phyloP scores from a whole-genome alignment of 2,797 vertebrate genomes.

The Enteromius anoplus region DNA sequence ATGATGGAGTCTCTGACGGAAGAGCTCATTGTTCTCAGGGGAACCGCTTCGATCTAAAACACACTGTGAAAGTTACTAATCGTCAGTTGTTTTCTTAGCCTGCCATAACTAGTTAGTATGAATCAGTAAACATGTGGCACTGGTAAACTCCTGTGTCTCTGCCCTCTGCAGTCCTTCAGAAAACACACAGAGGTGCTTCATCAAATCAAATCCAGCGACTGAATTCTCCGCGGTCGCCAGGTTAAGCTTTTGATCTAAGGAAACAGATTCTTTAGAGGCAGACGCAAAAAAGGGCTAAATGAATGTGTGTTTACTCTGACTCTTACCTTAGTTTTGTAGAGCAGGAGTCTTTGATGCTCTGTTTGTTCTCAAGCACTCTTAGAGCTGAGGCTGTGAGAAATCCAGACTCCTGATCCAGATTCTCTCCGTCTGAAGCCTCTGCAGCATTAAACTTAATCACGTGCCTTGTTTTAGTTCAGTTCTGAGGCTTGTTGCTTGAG shows the following conservation, averaged over 20 bases:
- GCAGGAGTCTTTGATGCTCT: conserved; percentile 74
- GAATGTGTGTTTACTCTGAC: conserved; percentile 77
- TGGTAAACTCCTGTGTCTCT: conserved; percentile 53
- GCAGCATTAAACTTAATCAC: not conserved
- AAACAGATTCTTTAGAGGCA: conserved; percentile 72
- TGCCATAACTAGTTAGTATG: conserved; percentile 60
- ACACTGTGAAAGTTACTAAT: conserved; percentile 62
- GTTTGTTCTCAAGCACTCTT: conserved; percentile 68
- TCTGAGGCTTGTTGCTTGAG: not conserved
- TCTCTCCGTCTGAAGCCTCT: not conserved
- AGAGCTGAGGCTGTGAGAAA: not conserved
- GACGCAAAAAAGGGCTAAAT: conserved; percentile 67
- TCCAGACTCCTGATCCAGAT: not conserved
- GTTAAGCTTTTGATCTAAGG: conserved; percentile 76
- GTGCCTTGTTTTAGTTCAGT: not conserved
- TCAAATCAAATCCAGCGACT: conserved; percentile 69
- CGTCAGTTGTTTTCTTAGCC: conserved; percentile 64
- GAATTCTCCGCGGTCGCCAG: conserved; percentile 73
- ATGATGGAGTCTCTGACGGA: not conserved
- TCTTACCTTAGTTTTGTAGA: conserved; percentile 70
- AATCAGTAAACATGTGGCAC: conserved; percentile 64
- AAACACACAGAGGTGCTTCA: conserved; percentile 62
- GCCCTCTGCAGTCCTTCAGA: conserved; percentile 60
- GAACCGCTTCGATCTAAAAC: conserved; percentile 47
- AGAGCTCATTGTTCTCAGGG: conserved; percentile 10